Base-by-base conservation (phyloP, 2,113 vertebrate species). In the Piaya cayana region DNA sequence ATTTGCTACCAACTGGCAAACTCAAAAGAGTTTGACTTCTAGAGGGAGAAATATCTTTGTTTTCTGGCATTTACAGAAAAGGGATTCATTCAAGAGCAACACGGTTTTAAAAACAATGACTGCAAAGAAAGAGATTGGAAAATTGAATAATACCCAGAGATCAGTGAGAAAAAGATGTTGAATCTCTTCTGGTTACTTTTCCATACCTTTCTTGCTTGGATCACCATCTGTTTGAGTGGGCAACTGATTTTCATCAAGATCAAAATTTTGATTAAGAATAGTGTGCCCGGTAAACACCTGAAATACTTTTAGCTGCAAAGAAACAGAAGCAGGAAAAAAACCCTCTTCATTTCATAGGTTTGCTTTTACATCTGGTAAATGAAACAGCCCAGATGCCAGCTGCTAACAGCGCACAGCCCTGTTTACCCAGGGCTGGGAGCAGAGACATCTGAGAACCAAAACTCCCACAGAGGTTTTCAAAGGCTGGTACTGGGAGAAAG, bases 181-280 rank as follows among this genome's bases (percentile, higher is more conserved):
- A 4, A 8, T 65, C 9, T 55, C 29, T 87, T 70, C 11, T 64
- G 9, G 15, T 87, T 58, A 64, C 49, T 79, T 64, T 69, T 74
- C 21, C 8, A 2, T 27, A 47, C 15, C 27, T 45, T 58, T 60
- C 42, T 72, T 71, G 32, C 43, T 84, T n/a, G 68, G 11, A 12
- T 5, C 1, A 1, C 47, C 2, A 2, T 53, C 47, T 49, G 21
- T 53, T 64, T 0, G 2, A 76, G 27, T 3, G 17, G 26, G 6
- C n/a, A 79, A 37, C 11, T 30, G 4, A 59, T n/a, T 56, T 71
- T 39, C 56, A 49, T 30, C 49, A 72, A 50, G 50, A 62, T 29
- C 25, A 86, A 63, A 82, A 76, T 79, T 65, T 63, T 43, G 52
- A 1, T 9, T 43, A 13, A 2, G 52, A 74, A 6, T 27, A 45